A percentile compares a stretch with the other conserved stretches of the same genome.
Conservation (phyloP, 1,140 invertebrate species). For the Pteromalus puparum region DNA sequence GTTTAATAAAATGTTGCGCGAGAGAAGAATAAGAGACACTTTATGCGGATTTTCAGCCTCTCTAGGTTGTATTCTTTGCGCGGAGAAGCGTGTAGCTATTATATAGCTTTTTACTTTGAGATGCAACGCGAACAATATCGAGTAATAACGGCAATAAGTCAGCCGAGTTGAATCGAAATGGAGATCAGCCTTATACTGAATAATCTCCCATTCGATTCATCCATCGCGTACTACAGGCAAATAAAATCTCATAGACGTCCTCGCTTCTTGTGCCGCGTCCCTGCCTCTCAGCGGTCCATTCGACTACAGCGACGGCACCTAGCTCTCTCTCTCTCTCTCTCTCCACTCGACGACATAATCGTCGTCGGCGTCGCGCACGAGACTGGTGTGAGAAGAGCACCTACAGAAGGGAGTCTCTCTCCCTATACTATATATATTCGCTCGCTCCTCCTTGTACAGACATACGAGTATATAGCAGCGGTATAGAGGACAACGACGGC, state of each 20-base stretch:
- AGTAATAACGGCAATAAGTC: too few species aligned
- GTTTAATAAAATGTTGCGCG: not conserved
- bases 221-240: not conserved
- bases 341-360: constrained; percentile 23
- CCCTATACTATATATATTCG: too few species aligned
- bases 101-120: too few species aligned
- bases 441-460: not conserved
- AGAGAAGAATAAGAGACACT: not conserved
- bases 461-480: not conserved
- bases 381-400: not conserved
- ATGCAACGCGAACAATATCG: too few species aligned
- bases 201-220: not conserved
- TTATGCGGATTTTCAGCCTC: not conserved
- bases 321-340: too few species aligned
- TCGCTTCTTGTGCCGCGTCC: too few species aligned
- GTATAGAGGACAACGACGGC: not conserved
- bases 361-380: not conserved
- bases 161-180: not conserved
- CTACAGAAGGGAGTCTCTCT: not conserved
- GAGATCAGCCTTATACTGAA: not conserved
- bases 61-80: not conserved
- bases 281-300: not conserved
- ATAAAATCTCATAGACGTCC: not conserved
- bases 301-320: not conserved
- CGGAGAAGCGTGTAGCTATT: too few species aligned